Evolutionary conservation across 2,797 vertebrate genomes (phyloP).

Genomic region (Vipera latastei): DNA sequence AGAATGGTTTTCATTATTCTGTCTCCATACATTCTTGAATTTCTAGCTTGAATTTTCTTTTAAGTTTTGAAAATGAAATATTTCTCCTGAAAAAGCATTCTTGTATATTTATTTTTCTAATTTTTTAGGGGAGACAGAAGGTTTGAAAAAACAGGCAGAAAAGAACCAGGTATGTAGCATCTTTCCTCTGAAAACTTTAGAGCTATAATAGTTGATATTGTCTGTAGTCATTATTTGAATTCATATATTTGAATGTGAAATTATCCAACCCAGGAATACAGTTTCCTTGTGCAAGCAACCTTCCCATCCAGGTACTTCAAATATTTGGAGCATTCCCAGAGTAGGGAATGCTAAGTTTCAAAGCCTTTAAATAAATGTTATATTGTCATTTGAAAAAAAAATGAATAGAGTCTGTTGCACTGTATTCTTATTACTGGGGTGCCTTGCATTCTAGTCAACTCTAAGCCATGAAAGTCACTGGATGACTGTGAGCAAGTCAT

Average conservation of each 20-base stretch:
- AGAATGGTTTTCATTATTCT: neutral
- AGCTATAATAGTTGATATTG: neutral
- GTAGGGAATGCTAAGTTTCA: neutral
- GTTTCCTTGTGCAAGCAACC: neutral
- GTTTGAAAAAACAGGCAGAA: conserved; percentile 98
- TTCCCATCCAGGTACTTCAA: neutral
- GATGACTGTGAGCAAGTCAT: neutral
- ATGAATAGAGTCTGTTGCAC: neutral
- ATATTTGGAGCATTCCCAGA: neutral
- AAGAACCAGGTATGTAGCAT: conserved; percentile 90
- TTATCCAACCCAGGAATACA: neutral
- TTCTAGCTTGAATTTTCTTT: neutral
- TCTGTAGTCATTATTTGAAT: neutral
- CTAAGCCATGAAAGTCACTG: neutral
- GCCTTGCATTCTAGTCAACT: neutral
- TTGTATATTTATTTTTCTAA: conserved; percentile 62
- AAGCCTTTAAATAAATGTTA: neutral
- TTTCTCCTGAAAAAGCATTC: conserved; percentile 23
- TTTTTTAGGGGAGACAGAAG: conserved; percentile 90
- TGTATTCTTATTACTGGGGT: neutral
- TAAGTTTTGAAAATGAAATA: neutral
- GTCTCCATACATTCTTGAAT: neutral
- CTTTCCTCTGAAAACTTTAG: conserved; percentile 11
- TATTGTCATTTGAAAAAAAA: neutral
- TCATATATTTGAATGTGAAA: neutral